These are phyloP conservation scores for Rhineura floridana DNA, from an alignment of 2,113 vertebrate genomes.

Conservation along the genomic window DNA sequence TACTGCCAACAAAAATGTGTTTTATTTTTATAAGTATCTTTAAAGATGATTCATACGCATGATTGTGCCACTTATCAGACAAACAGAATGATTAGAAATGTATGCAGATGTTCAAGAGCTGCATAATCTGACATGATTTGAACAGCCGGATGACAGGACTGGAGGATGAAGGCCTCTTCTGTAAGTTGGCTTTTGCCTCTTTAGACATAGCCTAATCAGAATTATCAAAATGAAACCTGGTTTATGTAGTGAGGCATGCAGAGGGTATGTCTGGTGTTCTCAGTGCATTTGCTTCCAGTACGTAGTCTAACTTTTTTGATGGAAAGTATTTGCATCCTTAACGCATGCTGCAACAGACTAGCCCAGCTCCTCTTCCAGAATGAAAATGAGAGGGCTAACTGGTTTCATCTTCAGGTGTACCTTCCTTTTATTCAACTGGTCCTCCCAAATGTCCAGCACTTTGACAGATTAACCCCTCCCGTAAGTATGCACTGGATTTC, in stretches of 20 bases:
- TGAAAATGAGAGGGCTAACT: not conserved
- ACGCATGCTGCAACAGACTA: not conserved
- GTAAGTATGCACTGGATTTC: not conserved
- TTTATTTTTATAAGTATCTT: not conserved
- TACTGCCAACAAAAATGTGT: not conserved
- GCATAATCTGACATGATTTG: not conserved
- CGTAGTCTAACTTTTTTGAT: not conserved
- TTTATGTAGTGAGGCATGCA: not conserved
- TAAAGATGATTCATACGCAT: not conserved
- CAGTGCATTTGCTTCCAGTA: not conserved
- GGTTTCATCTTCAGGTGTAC: not conserved
- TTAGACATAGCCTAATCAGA: not conserved
- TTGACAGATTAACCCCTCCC: too few relatives aligned
- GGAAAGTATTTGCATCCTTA: not conserved
- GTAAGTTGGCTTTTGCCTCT: not conserved
- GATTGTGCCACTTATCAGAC: not conserved
- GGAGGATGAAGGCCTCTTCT: not conserved
- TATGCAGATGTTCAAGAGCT: constrained; percentile 11
- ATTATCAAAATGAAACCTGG: not conserved
- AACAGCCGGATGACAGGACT: not conserved
- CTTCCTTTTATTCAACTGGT: not conserved
- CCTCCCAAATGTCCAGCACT: too few relatives aligned
- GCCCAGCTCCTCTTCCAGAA: not conserved
- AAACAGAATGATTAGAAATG: constrained; percentile 18
- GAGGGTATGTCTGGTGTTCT: not conserved